Percentiles rank a stretch among this genome's conserved stretches.
phyloP scores from a whole-genome alignment of 2,888 invertebrate genomes.

The Taphrorychus bicolor region DNA sequence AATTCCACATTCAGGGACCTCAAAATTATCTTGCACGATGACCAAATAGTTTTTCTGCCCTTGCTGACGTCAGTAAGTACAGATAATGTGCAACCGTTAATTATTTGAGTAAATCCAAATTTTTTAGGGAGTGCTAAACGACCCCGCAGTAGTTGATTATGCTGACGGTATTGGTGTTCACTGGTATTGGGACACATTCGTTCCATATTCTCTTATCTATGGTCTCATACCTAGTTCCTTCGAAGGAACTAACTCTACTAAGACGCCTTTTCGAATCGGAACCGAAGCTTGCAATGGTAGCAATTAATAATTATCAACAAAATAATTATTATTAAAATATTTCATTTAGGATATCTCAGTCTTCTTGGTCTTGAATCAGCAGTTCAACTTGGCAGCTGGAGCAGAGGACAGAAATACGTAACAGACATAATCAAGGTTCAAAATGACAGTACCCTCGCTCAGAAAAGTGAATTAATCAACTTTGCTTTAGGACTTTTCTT shows the following conservation, averaged over 20 bases:
- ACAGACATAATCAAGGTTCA: conserved; percentile 23
- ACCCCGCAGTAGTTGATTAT: conserved; percentile 59
- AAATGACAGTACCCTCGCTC: no score
- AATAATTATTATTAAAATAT: not conserved
- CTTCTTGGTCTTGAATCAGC: conserved; percentile 4
- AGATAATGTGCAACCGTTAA: not conserved
- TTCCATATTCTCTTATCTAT: conserved; percentile 57
- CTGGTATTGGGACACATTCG: conserved; percentile 75
- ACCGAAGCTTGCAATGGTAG: conserved; percentile 73
- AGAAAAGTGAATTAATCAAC: no score
- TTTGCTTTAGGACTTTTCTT: conserved; percentile 61
- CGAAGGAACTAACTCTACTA: conserved; percentile 64
- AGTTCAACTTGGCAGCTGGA: conserved; percentile 39
- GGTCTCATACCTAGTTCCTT: conserved; percentile 66
- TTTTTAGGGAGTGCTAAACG: conserved; percentile 22
- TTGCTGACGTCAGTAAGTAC: conserved; percentile 14
- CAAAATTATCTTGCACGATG: conserved; percentile 78
- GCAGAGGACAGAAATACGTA: conserved; percentile 33
- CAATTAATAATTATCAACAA: not conserved
- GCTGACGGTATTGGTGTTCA: conserved; percentile 79
- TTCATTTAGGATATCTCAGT: not conserved
- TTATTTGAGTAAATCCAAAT: not conserved
- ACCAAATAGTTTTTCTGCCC: conserved; percentile 72
- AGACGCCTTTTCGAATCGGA: conserved; percentile 74
- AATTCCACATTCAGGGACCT: conserved; percentile 65